Percentiles rank a stretch among this genome's conserved stretches.
Evolutionary conservation across 2,888 invertebrate genomes (phyloP).

Genomic region (Phymatocera aterrima): DNA sequence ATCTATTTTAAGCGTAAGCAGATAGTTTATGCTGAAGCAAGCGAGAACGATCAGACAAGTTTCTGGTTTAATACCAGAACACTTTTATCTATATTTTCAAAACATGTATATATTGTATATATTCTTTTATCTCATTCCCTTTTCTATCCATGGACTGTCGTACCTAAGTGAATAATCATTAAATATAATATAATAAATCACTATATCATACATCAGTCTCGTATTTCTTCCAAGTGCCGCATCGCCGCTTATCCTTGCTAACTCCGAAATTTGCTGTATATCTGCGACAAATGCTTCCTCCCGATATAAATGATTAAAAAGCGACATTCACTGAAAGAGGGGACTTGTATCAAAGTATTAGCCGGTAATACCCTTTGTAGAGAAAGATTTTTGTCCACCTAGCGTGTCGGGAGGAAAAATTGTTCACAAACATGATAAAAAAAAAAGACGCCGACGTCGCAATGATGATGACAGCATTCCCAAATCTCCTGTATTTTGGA

Average conservation of each 20-base stretch:
- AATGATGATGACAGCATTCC: constrained; percentile 58
- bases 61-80: constrained; percentile 54
- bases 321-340: not conserved
- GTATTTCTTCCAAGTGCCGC: constrained; percentile 38
- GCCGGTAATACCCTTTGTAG: not conserved
- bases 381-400: not conserved
- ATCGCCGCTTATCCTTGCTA: constrained; percentile 37
- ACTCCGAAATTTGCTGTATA: constrained; percentile 20
- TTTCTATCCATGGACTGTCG: constrained; percentile 56
- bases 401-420: constrained; percentile 25
- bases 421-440: constrained; percentile 34
- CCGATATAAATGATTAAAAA: constrained; percentile 42
- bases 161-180: constrained; percentile 53
- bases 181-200: constrained; percentile 39
- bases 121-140: constrained; percentile 53
- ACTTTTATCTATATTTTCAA: constrained; percentile 44
- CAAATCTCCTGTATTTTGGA: constrained; percentile 72
- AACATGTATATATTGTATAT: constrained; percentile 39
- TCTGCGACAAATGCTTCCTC: constrained; percentile 63
- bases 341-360: constrained; percentile 12
- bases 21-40: constrained; percentile 59
- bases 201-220: constrained; percentile 49
- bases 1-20: constrained; percentile 50
- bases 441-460: constrained; percentile 51
- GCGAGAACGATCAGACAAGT: constrained; percentile 62